Conservation (phyloP, 2,888 invertebrate genomes). For the Dysmachus trigonus region DNA sequence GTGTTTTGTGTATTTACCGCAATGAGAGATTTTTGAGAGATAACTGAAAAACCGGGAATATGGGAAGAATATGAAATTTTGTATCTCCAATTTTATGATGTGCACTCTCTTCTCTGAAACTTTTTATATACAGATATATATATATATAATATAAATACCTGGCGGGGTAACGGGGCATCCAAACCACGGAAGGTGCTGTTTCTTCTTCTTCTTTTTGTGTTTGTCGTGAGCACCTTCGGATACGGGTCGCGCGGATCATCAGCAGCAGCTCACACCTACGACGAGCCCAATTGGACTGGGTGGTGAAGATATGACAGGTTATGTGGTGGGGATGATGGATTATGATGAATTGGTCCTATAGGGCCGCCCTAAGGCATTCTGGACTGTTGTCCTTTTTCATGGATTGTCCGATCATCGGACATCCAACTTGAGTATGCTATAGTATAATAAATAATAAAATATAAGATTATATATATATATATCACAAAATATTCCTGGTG, state of each 20-base stretch:
- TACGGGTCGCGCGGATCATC: neutral
- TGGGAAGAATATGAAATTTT: constrained; percentile 7
- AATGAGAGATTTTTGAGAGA: neutral
- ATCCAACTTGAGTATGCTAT: neutral
- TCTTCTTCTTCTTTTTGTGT: neutral
- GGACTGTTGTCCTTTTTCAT: neutral
- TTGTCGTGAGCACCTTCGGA: neutral
- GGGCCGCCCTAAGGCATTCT: neutral
- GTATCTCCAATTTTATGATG: neutral
- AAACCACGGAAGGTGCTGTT: neutral
- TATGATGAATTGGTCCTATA: constrained; percentile 10
- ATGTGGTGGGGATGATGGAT: neutral
- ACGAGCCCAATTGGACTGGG: constrained; percentile 26
- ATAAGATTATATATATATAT: neutral
- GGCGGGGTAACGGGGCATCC: neutral
- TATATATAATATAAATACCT: constrained; percentile 1
- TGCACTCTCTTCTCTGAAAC: neutral
- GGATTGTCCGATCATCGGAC: neutral
- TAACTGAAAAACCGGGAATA: neutral
- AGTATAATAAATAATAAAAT: neutral
- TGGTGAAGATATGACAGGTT: constrained; percentile 37
- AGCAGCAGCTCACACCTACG: neutral
- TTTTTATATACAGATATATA: neutral
- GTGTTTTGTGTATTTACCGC: neutral
- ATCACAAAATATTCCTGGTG: neutral